Evolutionary conservation across 1,140 invertebrate genomes (phyloP), one percentile per base, ranked within the genome.

Genomic region (Augochlora pura): DNA sequence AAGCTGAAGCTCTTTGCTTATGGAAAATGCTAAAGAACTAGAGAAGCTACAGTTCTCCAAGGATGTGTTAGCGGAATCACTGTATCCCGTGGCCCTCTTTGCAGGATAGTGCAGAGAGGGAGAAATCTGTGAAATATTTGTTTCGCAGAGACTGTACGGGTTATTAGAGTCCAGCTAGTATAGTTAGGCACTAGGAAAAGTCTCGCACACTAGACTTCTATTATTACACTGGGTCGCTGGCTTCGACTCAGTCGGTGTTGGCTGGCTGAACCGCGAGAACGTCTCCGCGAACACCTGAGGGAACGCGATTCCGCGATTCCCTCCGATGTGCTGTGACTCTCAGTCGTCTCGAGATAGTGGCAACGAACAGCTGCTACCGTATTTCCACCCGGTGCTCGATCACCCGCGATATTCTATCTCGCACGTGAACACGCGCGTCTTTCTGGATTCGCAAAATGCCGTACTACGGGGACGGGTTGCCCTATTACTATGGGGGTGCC

Each of bases 261-360:
- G 91, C 91, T 92, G 90, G 90, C 89, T 92, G 90, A 93, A 91
- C 88, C 90, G 91, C 92, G 89, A 91, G 91, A 92, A 93, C 91
- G 86, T 62, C 32, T 87, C 84, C 83, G 88, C 84, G 88, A 87
- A 91, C 90, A 91, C 91, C 89, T 91, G 91, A 85, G 70, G 59
- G 54, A 68, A 64, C 82, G 62, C 71, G 42, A 46, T 46, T 46
- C 71, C 68, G 57, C 76, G 63, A 39, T 70, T 18, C 64, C 69
- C n/a, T n/a, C 54, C 52, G 57, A 39, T 62, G 60, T 52, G 49
- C 5, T 25, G 7, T 10, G 7, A 0, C 39, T 46, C 42, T 81
- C 67, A 75, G 67, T 77, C 59, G 39, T 75, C 42, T 23, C 12
- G 54, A 32, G 52, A 23, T 65, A 86, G 14, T 60, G 62, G 60